phyloP scores from a whole-genome alignment of 2,113 vertebrate species.

The Labeo rohita region DNA sequence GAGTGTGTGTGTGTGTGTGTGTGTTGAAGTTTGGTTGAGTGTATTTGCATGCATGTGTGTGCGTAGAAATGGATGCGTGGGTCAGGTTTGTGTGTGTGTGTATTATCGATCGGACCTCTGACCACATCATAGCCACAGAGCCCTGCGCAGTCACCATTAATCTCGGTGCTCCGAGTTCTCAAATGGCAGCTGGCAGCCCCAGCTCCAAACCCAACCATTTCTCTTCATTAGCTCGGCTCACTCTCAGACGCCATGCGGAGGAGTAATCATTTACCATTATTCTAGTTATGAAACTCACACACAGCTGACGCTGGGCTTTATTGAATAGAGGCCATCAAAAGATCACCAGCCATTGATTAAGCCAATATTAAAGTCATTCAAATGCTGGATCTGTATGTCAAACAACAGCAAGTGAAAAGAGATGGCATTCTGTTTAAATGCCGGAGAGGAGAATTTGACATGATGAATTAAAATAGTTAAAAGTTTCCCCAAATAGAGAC shows the following conservation, averaged over 20 bases:
- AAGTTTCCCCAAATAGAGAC: slow-evolving; percentile 4
- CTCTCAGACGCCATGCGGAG: slow-evolving; percentile 76
- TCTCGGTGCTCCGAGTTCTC: slow-evolving; percentile 73
- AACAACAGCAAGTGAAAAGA: slow-evolving; percentile 82
- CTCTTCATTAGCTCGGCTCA: slow-evolving; percentile 79
- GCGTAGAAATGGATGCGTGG: background rate
- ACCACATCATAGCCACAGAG: slow-evolving; percentile 77
- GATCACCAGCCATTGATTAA: slow-evolving; percentile 98
- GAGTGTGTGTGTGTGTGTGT: slow-evolving; percentile 39
- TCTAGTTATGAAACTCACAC: slow-evolving; percentile 88
- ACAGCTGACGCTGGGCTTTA: slow-evolving; percentile 86
- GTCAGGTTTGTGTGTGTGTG: slow-evolving; percentile 46
- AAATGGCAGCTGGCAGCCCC: slow-evolving; percentile 81
- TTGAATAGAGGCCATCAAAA: slow-evolving; percentile 94
- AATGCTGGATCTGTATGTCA: slow-evolving; percentile 95
- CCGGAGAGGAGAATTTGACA: slow-evolving; percentile 63
- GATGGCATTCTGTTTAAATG: slow-evolving; percentile 69
- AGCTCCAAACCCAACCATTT: slow-evolving; percentile 76
- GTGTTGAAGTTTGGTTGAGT: slow-evolving; percentile 44
- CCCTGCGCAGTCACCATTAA: slow-evolving; percentile 76
- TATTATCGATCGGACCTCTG: slow-evolving; percentile 77
- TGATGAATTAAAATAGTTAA: slow-evolving; percentile 53
- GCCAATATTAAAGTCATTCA: slow-evolving; percentile 97
- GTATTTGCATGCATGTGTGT: background rate
- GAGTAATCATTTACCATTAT: slow-evolving; percentile 87